A percentile compares a stretch with the other conserved stretches of the same genome.
Evolutionary conservation across 2,888 invertebrate genomes (phyloP).

Genomic region (Agonopterix heracliana): DNA sequence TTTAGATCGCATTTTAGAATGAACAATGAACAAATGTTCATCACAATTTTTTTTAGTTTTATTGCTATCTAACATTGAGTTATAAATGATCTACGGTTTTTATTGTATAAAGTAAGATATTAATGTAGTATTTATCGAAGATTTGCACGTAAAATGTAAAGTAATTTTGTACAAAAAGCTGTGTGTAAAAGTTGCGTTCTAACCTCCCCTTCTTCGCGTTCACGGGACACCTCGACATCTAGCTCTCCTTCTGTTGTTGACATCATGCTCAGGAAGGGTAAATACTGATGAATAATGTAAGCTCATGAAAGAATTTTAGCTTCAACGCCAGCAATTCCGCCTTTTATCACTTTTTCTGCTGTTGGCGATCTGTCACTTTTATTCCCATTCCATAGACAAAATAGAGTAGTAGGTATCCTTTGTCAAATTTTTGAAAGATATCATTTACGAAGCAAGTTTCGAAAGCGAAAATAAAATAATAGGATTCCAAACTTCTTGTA

Average conservation of each 20-base stretch:
- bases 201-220: slow-evolving; percentile 82
- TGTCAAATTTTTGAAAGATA: no score
- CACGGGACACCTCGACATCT: slow-evolving; percentile 75
- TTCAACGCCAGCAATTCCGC: slow-evolving; percentile 45
- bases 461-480: no score
- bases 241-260: slow-evolving; percentile 78
- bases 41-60: background rate
- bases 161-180: slow-evolving; percentile 12
- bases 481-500: no score
- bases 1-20: background rate
- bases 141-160: background rate
- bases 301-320: slow-evolving; percentile 46
- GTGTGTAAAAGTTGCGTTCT: slow-evolving; percentile 41
- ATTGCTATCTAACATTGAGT: background rate
- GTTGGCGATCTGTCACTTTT: background rate
- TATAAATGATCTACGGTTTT: background rate
- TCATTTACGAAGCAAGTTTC: no score
- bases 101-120: background rate
- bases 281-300: slow-evolving; percentile 28
- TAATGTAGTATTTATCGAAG: background rate
- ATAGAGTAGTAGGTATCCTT: no score
- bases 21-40: background rate
- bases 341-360: slow-evolving; percentile 20
- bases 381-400: no score
- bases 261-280: slow-evolving; percentile 50